Conservation (phyloP, 1,140 invertebrate species). For the Meloidogyne floridensis region DNA sequence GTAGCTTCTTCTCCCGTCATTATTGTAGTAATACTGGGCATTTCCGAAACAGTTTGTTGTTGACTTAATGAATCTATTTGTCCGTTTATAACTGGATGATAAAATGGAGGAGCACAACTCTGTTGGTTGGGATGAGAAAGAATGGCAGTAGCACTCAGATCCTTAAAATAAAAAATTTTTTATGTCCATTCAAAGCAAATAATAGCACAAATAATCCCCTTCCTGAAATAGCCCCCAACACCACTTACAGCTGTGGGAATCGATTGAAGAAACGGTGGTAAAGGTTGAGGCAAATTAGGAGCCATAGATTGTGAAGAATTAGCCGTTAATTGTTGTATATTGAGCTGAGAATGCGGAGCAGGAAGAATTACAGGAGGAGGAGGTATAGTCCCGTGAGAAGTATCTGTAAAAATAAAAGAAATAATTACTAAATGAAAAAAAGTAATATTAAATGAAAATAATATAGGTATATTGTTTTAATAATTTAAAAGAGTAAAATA, state of each 20-base stretch:
- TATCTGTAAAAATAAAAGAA: constrained; percentile 11
- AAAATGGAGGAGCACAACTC: neutral
- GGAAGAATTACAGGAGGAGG: constrained; percentile 5
- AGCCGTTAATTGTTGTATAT: constrained; percentile 1
- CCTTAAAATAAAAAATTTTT: neutral
- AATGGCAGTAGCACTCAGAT: neutral
- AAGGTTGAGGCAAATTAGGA: neutral
- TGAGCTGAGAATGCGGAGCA: neutral
- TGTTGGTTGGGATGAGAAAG: neutral
- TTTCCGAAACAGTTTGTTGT: neutral
- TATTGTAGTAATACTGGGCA: neutral
- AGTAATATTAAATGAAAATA: neutral
- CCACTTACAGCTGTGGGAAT: neutral
- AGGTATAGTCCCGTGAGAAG: neutral
- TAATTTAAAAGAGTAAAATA: neutral
- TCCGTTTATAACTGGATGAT: neutral
- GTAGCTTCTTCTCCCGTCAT: constrained; percentile 7
- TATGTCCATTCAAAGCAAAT: neutral
- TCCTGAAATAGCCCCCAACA: neutral
- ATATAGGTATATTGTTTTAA: neutral
- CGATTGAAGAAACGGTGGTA: neutral
- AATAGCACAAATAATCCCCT: neutral
- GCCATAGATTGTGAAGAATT: constrained; percentile 3
- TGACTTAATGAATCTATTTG: neutral
- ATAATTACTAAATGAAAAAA: neutral